A percentile compares a stretch with the other conserved stretches of the same genome.
Evolutionary conservation across 2,888 invertebrate genomes (phyloP).

Genomic region (Cephus pygmeus): DNA sequence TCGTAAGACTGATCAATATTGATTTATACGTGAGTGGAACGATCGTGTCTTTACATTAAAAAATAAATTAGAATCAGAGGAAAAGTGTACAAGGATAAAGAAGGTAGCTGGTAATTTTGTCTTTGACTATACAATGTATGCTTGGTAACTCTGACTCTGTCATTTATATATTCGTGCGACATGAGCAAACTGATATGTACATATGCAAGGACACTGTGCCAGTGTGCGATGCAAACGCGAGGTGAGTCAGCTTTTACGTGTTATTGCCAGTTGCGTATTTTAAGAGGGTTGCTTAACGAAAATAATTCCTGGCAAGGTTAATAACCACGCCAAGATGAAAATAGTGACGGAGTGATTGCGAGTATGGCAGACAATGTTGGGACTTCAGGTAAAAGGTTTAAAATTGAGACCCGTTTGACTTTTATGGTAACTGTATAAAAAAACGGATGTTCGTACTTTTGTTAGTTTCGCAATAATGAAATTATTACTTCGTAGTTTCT

Average conservation of each 20-base stretch:
- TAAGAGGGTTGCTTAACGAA: constrained; percentile 1
- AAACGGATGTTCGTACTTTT: no score
- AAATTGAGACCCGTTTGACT: neutral
- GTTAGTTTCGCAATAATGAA: neutral
- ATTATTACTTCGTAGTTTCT: neutral
- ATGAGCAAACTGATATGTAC: constrained; percentile 18
- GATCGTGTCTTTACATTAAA: neutral
- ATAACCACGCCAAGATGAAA: neutral
- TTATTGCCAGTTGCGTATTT: constrained; percentile 11
- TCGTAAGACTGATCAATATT: neutral
- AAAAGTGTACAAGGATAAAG: neutral
- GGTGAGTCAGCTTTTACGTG: constrained; percentile 20
- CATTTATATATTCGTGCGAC: constrained; percentile 17
- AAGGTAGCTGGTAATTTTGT: constrained; percentile 7
- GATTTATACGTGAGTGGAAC: neutral
- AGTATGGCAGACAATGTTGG: neutral
- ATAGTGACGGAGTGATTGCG: neutral
- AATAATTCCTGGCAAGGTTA: constrained; percentile 2
- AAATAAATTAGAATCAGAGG: neutral
- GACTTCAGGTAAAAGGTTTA: neutral
- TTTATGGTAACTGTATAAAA: neutral
- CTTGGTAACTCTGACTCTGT: constrained; percentile 2
- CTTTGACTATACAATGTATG: constrained; percentile 12
- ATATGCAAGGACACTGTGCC: constrained; percentile 17
- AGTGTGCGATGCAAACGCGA: constrained; percentile 13